Base-by-base conservation (phyloP, 2,113 vertebrate species). In the Struthidea cinerea region DNA sequence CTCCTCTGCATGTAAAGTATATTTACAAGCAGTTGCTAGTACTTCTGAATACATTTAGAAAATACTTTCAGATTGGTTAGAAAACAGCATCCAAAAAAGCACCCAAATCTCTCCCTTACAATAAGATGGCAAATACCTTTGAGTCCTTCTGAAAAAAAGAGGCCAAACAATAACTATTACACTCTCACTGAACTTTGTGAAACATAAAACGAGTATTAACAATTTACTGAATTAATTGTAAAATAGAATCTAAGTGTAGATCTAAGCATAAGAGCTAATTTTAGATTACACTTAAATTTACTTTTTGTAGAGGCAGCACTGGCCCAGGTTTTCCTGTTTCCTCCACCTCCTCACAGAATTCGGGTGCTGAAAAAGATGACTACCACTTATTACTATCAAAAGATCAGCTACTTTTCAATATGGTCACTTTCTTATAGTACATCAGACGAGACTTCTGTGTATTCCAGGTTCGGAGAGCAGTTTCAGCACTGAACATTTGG, bases 311-410 rank as follows among this genome's bases (percentile, higher is more conserved):
- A 65, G 10, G 27, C 18, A 81, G 67, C 7, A 50, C 6, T 5
- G 22, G 12, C 13, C 3, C 16, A 52, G 7, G 8, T 39, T n/a
- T 41, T 56, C 41, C n/a, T 6, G 2, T 32, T 70, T 47, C 20
- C 13, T 55, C 10, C 15, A 73, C 5, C 33, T 75, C 28, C 26
- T 44, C 13, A 14, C 1, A 59, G 42, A 67, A 83, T 4, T 26
- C 2, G 1, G 8, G 2, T 17, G 23, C 24, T 24, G 27, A 41
- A 75, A 67, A 59, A 37, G 15, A 39, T 1, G 6, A 35, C 23
- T 56, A 50, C 9, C 13, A 11, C 15, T 41, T 37, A 56, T 0
- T 7, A 57, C 11, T 3, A 0, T 23, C 33, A 67, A 39, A 50
- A 69, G 13, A 84, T 23, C 15, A 44, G 6, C 10, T 41, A 14